Base-by-base conservation (phyloP, 2,888 invertebrate genomes). In the Nemoura dubitans region DNA sequence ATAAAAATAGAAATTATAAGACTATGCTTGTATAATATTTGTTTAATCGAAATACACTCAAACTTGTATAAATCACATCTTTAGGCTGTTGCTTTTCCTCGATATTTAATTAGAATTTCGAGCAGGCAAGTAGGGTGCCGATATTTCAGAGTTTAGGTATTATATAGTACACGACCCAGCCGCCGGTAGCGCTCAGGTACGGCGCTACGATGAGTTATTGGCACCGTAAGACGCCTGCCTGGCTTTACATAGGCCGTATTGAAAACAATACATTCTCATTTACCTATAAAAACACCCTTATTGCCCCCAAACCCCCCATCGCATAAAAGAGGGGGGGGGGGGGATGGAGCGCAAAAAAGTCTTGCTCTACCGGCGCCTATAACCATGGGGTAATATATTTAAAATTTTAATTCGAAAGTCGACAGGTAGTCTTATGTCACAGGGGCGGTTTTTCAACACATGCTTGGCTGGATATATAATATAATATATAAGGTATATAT, bases 351-450 rank as follows among this genome's bases (percentile, higher is more conserved):
- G 10, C 5, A 76, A 43, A 84, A 83, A 84, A 84, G 84, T 84
- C 83, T 77, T 84, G 86, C 76, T 42, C 14, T n/a, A n/a, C 1
- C 59, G 16, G 21, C 59, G 59, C 59, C 77, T 81, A 43, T 86
- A 87, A 85, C 85, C 43, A 87, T 86, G 16, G 87, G 89, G 88
- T 87, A 89, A 89, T 88, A 88, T 88, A 87, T 88, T 88, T 88
- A 87, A 86, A 88, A 88, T 88, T 89, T 88, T 88, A 88, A 88
- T 88, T 88, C 88, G 86, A 43, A 81, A 81, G 82, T 36, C 86
- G 87, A 87, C 87, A 87, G 87, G 87, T 87, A 85, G 87, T 87
- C 87, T 86, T 87, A 86, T 86, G 86, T 81, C 84, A 80, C 86
- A 86, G 85, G 87, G 83, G 84, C 82, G 83, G 86, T 78, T 78